Conservation (phyloP, 2,888 invertebrate species). For the Halictus quadricinctus region DNA sequence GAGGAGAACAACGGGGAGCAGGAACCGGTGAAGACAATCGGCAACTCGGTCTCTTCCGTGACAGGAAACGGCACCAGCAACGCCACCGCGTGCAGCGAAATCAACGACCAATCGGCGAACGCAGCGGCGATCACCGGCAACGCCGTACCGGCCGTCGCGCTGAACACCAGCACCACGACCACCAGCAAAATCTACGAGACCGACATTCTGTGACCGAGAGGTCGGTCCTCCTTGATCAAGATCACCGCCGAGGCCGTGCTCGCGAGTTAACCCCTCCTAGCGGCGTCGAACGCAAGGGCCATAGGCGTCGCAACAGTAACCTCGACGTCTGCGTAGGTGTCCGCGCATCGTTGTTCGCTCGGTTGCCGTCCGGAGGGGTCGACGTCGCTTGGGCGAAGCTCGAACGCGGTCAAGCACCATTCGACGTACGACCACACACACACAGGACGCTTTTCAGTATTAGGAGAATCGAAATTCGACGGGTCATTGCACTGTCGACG, state of each 20-base stretch:
- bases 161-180: conserved; percentile 82
- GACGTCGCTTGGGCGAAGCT: background rate
- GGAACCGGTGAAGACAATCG: conserved; percentile 54
- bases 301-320: background rate
- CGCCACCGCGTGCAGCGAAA: conserved; percentile 1
- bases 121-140: conserved; percentile 47
- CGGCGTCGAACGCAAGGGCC: background rate
- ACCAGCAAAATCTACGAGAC: conserved; percentile 95
- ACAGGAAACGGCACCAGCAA: background rate
- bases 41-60: conserved; percentile 21
- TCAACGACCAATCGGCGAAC: conserved; percentile 8
- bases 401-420: background rate
- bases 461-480: conserved; percentile 24
- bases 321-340: background rate
- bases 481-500: conserved; percentile 9
- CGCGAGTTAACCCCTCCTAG: conserved; percentile 68
- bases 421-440: background rate
- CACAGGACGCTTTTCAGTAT: conserved; percentile 15
- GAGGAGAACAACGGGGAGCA: conserved; percentile 25
- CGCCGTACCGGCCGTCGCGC: conserved; percentile 59
- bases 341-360: background rate
- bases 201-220: conserved; percentile 93
- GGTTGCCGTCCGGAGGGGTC: background rate
- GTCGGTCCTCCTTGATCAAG: conserved; percentile 63
- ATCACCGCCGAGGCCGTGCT: conserved; percentile 57